Evolutionary conservation across 2,797 vertebrate species (phyloP).

Genomic region (Sebastiscus tertius): DNA sequence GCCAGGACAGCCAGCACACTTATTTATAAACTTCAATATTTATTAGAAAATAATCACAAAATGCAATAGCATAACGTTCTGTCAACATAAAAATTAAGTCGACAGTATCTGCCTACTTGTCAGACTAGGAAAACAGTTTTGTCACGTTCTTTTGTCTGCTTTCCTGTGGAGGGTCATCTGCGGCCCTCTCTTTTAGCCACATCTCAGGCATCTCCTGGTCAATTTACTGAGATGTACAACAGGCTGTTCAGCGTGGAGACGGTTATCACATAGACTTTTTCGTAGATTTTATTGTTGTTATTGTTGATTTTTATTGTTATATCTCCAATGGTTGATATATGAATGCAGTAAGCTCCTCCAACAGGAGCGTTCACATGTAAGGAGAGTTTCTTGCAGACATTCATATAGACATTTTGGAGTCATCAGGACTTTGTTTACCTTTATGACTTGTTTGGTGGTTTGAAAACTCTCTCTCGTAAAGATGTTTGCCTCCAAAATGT

Average conservation of each 20-base stretch:
- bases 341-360: neutral
- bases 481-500: neutral
- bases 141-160: too few relatives aligned
- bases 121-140: too few relatives aligned
- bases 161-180: too few relatives aligned
- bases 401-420: neutral
- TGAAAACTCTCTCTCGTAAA: neutral
- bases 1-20: too few relatives aligned
- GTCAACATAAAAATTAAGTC: too few relatives aligned
- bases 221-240: fast-evolving
- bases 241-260: too few relatives aligned
- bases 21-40: too few relatives aligned
- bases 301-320: neutral
- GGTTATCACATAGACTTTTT: neutral
- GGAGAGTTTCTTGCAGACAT: neutral
- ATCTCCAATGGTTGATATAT: neutral
- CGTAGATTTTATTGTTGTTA: neutral
- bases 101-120: too few relatives aligned
- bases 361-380: neutral
- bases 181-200: neutral
- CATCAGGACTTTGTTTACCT: neutral
- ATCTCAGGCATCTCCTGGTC: neutral
- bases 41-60: too few relatives aligned
- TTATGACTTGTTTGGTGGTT: neutral
- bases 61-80: too few relatives aligned